Evolutionary conservation across 1,140 invertebrate genomes (phyloP).

Genomic region (Phortica variegata): DNA sequence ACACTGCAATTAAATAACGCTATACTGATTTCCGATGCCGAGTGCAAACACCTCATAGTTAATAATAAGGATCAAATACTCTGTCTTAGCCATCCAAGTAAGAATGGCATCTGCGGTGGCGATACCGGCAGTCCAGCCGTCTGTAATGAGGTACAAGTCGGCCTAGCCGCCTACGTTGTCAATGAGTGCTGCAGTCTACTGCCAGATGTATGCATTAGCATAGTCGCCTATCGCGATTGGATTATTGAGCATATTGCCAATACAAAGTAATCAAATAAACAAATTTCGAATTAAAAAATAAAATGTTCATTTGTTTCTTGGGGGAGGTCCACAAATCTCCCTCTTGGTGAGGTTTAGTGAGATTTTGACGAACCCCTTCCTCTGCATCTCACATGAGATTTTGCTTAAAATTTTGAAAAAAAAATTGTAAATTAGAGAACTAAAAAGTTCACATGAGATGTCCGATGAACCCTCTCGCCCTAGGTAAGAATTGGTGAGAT

Average conservation of each 20-base stretch:
- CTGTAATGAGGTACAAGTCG: conserved; percentile 27
- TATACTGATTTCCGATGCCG: conserved; percentile 5
- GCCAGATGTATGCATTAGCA: conserved; percentile 43
- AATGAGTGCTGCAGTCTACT: conserved; percentile 37
- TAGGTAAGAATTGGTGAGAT: no score
- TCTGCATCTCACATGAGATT: no score
- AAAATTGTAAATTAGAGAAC: neutral
- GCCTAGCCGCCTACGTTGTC: conserved; percentile 30
- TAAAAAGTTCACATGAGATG: no score
- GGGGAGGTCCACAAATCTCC: neutral
- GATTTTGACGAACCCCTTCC: no score
- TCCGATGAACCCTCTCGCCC: no score
- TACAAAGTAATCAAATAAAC: conserved; percentile 13
- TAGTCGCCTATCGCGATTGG: conserved; percentile 36
- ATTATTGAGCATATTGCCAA: conserved; percentile 32
- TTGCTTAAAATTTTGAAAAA: no score
- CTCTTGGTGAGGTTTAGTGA: neutral
- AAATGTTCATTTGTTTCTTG: neutral
- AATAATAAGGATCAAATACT: conserved; percentile 25
- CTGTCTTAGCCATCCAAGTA: conserved; percentile 32
- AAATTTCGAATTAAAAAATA: neutral
- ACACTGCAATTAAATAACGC: conserved; percentile 31
- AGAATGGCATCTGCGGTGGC: conserved; percentile 38
- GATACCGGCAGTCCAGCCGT: conserved; percentile 45
- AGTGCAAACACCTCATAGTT: conserved; percentile 18